Evolutionary conservation across 2,113 vertebrate species (phyloP), one percentile per base, ranked within the genome.

Genomic region (Chaenogobius annularis): DNA sequence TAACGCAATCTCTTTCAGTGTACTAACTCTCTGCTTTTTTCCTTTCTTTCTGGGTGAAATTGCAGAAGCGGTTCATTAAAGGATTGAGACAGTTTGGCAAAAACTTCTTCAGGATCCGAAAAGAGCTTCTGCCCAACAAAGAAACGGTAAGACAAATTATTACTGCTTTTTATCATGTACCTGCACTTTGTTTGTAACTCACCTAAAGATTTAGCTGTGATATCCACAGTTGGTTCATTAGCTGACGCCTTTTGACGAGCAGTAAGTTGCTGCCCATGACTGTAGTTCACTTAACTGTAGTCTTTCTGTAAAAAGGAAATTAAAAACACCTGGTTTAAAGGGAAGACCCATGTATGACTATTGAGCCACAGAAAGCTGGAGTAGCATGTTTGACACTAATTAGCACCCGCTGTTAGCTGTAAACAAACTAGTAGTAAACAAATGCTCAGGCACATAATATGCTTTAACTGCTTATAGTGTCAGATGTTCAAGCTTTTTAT

Each of bases 31-130:
- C 43, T 83, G 26, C 68, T 78, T 78, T 83, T 61, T 10, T 55
- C 7, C 22, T 47, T 13, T 48, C 13, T 48, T n/a, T 31, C 77
- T 92, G 81, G 83, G 68, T 69, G 83, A 88, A 88, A 71, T 80
- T 87, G 78, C 94, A 97, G 96, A 97, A 99, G 85, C 96, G 98
- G 83, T 99, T 99, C 91, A 96, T 97, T 92, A 99, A 99, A 91
- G 98, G 98, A 12, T 91, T 99, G 85, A 89, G 97, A 88, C 98
- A 99, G 88, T 99, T 98, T 83, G 97, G 98, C 86, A 99, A 99
- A 94, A 99, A 99, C 96, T 99, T 99, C 95, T 99, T 99, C 94
- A 94, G 97, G 92, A 99, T 99, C 91, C 94, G 97, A 82, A 99
- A 99, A 93, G 98, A 97, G 87, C 94, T 97, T 83, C 95, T 97